Base-by-base conservation (phyloP, 1,140 invertebrate genomes). In the Drosophila lini region DNA sequence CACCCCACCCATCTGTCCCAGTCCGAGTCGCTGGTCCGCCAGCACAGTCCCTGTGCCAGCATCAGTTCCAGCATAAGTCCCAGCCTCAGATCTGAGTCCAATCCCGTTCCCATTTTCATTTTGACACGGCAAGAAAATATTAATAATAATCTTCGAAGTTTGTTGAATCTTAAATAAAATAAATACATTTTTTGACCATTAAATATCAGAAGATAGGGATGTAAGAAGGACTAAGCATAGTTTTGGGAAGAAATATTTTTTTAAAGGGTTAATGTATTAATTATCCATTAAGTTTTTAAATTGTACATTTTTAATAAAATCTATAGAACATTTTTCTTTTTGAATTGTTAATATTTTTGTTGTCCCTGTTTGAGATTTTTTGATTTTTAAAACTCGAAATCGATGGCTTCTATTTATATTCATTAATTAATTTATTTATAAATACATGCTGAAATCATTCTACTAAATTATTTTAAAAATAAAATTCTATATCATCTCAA, bases 81-180 rank as follows among this genome's bases (percentile, higher is more conserved):
- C 50, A 53, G 50, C 16, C 50, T 53, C 50, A 36, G 38, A 50
- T 7, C 32, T 28, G 34, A 34, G 40, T 19, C 28, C 58, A 25
- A n/a, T 65, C 65, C 64, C 64, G 44, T 42, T 68, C 36, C 22
- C 61, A 53, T 69, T 69, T 52, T 2, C 10, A 36, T 32, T 52
- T n/a, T 55, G 36, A 9, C 32, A 67, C 61, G 25, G 47, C 6
- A 11, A 31, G 25, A 22, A 38, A 53, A 44, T 48, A 1, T n/a
- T 10, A 6, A 3, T 6, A 58, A 3, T 5, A 19, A 22, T 15
- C 9, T 15, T 22, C 10, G 0, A 9, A 3, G 4, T 13, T 7
- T 34, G 2, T 34, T 1, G 13, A 19, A 8, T 16, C 3, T 32
- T 50, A 32, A 32, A 13, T 11, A 19, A 32, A 19, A 13, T 28